A percentile compares a stretch with the other conserved stretches of the same genome.
Evolutionary conservation across 2,888 invertebrate genomes (phyloP).

Genomic region (Chirona hameri): DNA sequence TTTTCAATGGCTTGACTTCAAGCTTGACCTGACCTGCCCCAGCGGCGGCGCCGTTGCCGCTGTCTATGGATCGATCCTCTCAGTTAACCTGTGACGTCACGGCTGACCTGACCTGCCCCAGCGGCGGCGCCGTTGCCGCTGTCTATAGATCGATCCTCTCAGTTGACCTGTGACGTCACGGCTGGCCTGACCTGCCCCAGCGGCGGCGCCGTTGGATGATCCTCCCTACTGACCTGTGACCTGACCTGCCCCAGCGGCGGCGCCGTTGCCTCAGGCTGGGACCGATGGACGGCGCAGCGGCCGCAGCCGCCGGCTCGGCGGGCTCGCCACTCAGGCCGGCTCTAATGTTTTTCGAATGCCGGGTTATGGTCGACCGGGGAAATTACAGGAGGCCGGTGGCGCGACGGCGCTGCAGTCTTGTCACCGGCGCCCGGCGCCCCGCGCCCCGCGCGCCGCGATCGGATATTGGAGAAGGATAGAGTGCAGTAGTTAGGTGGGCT

Average conservation of each 20-base stretch:
- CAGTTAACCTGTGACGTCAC: conserved; percentile 1
- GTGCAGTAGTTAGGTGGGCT: background rate
- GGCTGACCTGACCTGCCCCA: background rate
- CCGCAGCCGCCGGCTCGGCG: conserved; percentile 5
- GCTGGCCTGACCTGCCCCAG: conserved; percentile 9
- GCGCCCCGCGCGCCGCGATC: background rate
- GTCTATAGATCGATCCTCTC: no score
- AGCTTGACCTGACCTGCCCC: no score
- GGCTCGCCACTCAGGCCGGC: background rate
- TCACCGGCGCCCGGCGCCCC: background rate
- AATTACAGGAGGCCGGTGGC: background rate
- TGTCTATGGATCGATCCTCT: no score
- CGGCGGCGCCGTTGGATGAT: background rate
- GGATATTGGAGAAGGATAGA: conserved; percentile 25
- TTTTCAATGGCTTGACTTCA: no score
- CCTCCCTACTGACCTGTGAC: no score
- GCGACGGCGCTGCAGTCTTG: background rate
- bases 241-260: no score
- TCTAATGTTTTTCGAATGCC: conserved; percentile 13
- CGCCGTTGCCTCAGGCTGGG: no score
- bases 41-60: no score
- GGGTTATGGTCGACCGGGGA: conserved; percentile 23
- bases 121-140: no score
- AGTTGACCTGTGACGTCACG: background rate
- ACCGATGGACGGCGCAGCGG: background rate